phyloP scores from a whole-genome alignment of 2,888 invertebrate species.

The Cremastobaeus sp. region DNA sequence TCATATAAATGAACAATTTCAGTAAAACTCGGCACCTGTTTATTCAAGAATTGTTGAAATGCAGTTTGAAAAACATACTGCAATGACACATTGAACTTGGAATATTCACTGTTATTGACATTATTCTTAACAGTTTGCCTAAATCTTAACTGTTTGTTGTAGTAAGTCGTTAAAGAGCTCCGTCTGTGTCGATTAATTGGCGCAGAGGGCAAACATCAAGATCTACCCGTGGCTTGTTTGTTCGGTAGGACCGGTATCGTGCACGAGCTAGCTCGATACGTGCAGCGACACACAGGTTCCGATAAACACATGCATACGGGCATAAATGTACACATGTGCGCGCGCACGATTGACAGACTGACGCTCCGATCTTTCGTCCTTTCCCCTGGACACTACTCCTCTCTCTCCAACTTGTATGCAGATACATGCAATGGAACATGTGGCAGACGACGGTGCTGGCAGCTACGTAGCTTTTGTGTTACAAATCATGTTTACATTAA shows the following conservation, averaged over 20 bases:
- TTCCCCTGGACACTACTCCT: too few relatives aligned
- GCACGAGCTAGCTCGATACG: conserved; percentile 39
- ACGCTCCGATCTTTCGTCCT: background rate
- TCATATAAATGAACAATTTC: too few relatives aligned
- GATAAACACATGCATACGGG: conserved; percentile 9
- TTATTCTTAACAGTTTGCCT: conserved; percentile 27
- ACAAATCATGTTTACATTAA: conserved; percentile 77
- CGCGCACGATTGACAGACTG: conserved; percentile 33
- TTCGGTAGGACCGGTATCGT: conserved; percentile 43
- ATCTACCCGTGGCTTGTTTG: conserved; percentile 67
- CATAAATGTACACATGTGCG: conserved; percentile 12
- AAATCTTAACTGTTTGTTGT: conserved; percentile 27
- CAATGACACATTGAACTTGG: background rate
- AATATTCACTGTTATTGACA: conserved; percentile 11
- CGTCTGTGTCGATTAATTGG: conserved; percentile 75
- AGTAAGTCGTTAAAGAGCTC: conserved; percentile 53
- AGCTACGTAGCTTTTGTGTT: conserved; percentile 75
- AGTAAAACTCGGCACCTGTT: too few relatives aligned
- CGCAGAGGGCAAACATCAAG: conserved; percentile 72
- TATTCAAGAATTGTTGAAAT: too few relatives aligned
- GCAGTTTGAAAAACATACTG: too few relatives aligned
- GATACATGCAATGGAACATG: conserved; percentile 70
- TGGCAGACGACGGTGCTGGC: conserved; percentile 75
- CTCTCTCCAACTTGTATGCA: conserved; percentile 10
- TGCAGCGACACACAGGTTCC: conserved; percentile 22